These are phyloP conservation scores for Drosophila punjabiensis DNA, from an alignment of 1,140 invertebrate genomes.

Conservation along the genomic window DNA sequence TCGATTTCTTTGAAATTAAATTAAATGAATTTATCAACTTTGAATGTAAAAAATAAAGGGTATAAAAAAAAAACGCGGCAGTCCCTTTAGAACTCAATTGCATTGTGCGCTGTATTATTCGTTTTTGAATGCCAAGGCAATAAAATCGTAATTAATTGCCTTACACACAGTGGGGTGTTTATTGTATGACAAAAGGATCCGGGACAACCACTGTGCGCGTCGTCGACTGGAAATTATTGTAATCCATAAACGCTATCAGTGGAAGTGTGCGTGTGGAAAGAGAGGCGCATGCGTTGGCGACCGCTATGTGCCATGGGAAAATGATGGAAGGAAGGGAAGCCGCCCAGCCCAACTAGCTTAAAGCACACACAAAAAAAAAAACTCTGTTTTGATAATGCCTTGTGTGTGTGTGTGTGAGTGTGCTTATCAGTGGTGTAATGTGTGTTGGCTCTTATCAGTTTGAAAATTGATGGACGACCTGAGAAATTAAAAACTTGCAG, in stretches of 20 bases:
- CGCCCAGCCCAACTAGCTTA: slow-evolving; percentile 25
- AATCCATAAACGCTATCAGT: slow-evolving; percentile 68
- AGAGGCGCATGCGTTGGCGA: slow-evolving; percentile 62
- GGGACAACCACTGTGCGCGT: slow-evolving; percentile 54
- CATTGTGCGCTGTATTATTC: not conserved
- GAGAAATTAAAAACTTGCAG: slow-evolving; percentile 14
- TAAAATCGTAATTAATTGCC: slow-evolving; percentile 17
- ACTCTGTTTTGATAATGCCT: not conserved
- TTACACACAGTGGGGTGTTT: slow-evolving; percentile 22
- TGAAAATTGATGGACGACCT: slow-evolving; percentile 11
- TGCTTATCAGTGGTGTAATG: slow-evolving; percentile 23
- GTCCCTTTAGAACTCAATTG: not conserved
- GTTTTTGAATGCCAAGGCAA: not conserved
- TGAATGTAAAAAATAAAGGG: too few relatives aligned
- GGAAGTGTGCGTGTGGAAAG: slow-evolving; percentile 27
- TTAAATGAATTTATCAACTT: not conserved
- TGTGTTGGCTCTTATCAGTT: slow-evolving; percentile 45
- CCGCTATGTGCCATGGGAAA: slow-evolving; percentile 25
- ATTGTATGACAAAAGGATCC: slow-evolving; percentile 6
- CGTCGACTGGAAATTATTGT: slow-evolving; percentile 66
- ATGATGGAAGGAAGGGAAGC: slow-evolving; percentile 39
- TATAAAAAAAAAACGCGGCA: not conserved
- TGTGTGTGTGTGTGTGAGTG: not conserved
- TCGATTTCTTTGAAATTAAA: not conserved
- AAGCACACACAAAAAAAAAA: slow-evolving; percentile 5